Evolutionary conservation across 1,140 invertebrate genomes (phyloP).

Genomic region (Atta cephalotes): DNA sequence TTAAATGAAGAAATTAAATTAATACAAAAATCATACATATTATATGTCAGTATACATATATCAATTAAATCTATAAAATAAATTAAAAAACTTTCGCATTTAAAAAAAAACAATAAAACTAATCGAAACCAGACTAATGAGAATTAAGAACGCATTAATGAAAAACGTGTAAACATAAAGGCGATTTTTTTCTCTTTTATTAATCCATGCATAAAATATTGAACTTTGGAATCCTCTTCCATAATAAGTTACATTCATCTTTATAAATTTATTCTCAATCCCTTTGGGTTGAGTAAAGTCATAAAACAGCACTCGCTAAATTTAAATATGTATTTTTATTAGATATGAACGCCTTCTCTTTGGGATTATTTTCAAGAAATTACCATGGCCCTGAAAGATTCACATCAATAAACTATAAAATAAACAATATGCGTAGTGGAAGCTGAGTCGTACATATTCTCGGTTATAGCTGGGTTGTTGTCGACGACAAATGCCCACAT

Average conservation of each 20-base stretch:
- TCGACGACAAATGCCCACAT: slow-evolving; percentile 80
- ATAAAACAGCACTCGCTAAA: too few relatives aligned
- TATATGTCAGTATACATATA: background rate
- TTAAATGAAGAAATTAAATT: background rate
- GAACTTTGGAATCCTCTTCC: too few relatives aligned
- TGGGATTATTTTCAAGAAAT: background rate
- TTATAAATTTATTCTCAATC: too few relatives aligned
- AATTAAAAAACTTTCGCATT: background rate
- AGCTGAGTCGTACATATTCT: slow-evolving; percentile 20
- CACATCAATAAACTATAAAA: background rate
- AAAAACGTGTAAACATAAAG: too few relatives aligned
- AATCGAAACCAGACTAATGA: too few relatives aligned
- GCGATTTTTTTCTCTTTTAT: too few relatives aligned
- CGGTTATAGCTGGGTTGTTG: slow-evolving; percentile 63
- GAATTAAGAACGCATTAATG: too few relatives aligned
- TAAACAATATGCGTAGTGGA: slow-evolving; percentile 25
- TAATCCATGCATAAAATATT: too few relatives aligned
- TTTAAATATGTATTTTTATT: background rate
- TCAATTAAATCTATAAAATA: background rate
- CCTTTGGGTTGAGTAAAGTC: too few relatives aligned
- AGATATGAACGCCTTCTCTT: background rate
- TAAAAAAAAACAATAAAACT: too few relatives aligned
- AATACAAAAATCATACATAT: background rate
- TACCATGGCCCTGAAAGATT: background rate
- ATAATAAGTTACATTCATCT: too few relatives aligned